Evolutionary conservation across 2,797 vertebrate species (phyloP).

Genomic region (Sarcophilus harrisii): DNA sequence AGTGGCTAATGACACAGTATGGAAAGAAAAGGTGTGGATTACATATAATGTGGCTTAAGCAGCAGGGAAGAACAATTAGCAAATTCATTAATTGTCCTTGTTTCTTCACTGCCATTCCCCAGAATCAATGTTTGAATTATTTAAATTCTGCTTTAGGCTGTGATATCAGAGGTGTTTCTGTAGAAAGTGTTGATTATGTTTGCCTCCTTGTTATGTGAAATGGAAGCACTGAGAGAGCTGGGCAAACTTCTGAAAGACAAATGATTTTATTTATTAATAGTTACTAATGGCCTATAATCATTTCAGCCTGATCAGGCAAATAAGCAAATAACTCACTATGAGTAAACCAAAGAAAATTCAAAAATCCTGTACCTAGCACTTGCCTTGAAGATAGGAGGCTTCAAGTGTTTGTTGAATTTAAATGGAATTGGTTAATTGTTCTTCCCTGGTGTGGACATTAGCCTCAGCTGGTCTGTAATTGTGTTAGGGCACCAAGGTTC

Average conservation of each 20-base stretch:
- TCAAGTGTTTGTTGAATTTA: constrained; percentile 62
- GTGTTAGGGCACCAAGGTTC: constrained; percentile 52
- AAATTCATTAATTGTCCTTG: not conserved
- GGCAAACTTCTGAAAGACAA: constrained; percentile 63
- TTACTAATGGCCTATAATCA: constrained; percentile 66
- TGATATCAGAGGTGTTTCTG: not conserved
- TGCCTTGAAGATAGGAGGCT: not conserved
- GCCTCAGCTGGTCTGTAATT: constrained; percentile 61
- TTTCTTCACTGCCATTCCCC: constrained; percentile 24
- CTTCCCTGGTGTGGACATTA: constrained; percentile 56
- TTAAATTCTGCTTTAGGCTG: constrained; percentile 36
- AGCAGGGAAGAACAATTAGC: constrained; percentile 6
- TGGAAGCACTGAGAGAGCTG: constrained; percentile 48
- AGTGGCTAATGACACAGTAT: not conserved
- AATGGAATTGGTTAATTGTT: constrained; percentile 59
- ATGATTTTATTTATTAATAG: constrained; percentile 73
- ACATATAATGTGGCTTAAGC: not conserved
- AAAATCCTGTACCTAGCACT: not conserved
- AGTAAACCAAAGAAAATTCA: not conserved
- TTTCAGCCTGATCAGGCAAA: constrained; percentile 70
- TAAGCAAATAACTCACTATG: constrained; percentile 64
- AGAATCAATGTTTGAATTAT: constrained; percentile 39
- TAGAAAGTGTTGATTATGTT: constrained; percentile 35
- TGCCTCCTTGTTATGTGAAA: constrained; percentile 34
- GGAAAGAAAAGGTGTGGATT: not conserved